These are phyloP conservation scores for Marronus borbonicus DNA, from an alignment of 2,888 invertebrate genomes.

Conservation along the genomic window DNA sequence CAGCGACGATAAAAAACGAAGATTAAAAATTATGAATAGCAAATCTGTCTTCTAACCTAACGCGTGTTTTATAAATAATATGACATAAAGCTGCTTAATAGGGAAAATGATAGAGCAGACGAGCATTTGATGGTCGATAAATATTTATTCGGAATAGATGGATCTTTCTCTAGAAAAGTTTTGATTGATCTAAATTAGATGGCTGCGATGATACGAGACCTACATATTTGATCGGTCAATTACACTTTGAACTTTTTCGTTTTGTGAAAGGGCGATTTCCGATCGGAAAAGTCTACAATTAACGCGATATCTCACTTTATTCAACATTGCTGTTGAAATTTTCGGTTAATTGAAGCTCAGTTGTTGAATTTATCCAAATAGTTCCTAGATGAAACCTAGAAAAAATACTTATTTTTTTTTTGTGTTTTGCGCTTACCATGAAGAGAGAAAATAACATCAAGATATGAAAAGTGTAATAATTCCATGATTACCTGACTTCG, in stretches of 20 bases:
- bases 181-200: constrained; percentile 8
- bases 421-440: too few relatives aligned
- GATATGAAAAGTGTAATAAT: too few relatives aligned
- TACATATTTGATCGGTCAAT: constrained; percentile 14
- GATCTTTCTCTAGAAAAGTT: background rate
- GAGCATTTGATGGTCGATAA: constrained; percentile 9
- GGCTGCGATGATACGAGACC: background rate
- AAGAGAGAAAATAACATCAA: too few relatives aligned
- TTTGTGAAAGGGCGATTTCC: too few relatives aligned
- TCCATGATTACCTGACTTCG: too few relatives aligned
- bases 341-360: too few relatives aligned
- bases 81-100: constrained; percentile 39
- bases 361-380: too few relatives aligned
- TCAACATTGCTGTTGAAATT: too few relatives aligned
- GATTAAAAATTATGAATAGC: constrained; percentile 55
- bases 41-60: constrained; percentile 50
- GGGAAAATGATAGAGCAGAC: constrained; percentile 1
- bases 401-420: too few relatives aligned
- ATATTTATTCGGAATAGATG: constrained; percentile 11
- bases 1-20: constrained; percentile 41
- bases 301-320: too few relatives aligned
- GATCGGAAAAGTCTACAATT: too few relatives aligned
- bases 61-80: constrained; percentile 50
- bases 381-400: too few relatives aligned
- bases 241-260: background rate